phyloP scores from a whole-genome alignment of 1,140 invertebrate species.

The Scylla paramamosain region DNA sequence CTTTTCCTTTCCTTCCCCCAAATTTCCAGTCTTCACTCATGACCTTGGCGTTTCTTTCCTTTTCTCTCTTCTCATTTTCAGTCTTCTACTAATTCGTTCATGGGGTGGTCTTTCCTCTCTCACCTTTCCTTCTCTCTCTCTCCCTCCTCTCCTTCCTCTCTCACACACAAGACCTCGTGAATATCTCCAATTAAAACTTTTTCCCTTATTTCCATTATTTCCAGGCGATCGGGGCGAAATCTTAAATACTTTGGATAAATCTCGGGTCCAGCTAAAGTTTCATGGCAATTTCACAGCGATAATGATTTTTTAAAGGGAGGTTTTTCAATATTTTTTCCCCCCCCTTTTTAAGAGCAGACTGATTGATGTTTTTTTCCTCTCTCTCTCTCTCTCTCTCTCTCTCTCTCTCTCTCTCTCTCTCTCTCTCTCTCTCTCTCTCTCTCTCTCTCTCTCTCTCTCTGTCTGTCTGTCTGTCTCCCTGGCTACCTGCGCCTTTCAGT shows the following conservation, averaged over 20 bases:
- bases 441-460: too few species aligned
- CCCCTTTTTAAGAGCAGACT: not conserved
- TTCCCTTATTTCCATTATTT: slow-evolving; percentile 3
- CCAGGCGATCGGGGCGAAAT: not conserved
- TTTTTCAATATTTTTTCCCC: not conserved
- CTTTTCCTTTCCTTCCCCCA: not conserved
- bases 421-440: too few species aligned
- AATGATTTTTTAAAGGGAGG: not conserved
- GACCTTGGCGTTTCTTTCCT: not conserved
- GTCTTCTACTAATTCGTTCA: too few species aligned
- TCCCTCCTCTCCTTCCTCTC: too few species aligned
- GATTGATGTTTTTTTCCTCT: not conserved
- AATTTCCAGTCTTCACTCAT: too few species aligned
- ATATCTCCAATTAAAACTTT: slow-evolving; percentile 24
- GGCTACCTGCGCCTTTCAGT: too few species aligned
- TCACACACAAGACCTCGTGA: not conserved
- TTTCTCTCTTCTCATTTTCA: not conserved
- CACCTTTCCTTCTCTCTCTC: too few species aligned
- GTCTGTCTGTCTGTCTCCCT: too few species aligned
- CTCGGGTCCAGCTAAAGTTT: not conserved
- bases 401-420: not conserved
- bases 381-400: slow-evolving; percentile 14
- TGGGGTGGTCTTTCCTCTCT: not conserved
- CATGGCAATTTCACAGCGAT: not conserved
- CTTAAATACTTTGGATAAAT: slow-evolving; percentile 9